Conservation (phyloP, 2,113 vertebrate species). For the Nicator chloris region DNA sequence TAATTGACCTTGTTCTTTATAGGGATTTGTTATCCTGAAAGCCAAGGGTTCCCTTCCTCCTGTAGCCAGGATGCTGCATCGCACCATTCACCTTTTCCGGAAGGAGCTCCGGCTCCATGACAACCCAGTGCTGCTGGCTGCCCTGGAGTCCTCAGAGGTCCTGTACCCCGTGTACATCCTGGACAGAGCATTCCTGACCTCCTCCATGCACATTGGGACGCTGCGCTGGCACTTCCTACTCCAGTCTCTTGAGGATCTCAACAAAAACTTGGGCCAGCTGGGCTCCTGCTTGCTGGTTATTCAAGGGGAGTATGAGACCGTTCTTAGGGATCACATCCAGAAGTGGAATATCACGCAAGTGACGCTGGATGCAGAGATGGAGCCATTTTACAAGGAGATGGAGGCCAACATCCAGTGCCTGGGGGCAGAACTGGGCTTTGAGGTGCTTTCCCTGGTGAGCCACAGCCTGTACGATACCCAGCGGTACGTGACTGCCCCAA, state of each 20-base stretch:
- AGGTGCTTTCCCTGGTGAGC: conserved; percentile 38
- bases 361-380: conserved; percentile 56
- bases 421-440: conserved; percentile 55
- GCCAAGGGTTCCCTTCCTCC: background rate
- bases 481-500: background rate
- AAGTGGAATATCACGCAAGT: conserved; percentile 62
- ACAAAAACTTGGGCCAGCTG: conserved; percentile 9
- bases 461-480: conserved; percentile 61
- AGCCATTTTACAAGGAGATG: conserved; percentile 62
- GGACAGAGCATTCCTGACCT: conserved; percentile 45
- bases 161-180: conserved; percentile 59
- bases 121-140: conserved; percentile 60
- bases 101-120: conserved; percentile 65
- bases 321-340: conserved; percentile 28
- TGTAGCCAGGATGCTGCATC: conserved; percentile 10
- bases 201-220: background rate
- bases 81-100: conserved; percentile 66
- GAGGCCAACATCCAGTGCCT: conserved; percentile 29
- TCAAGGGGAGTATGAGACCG: conserved; percentile 15
- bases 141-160: conserved; percentile 37
- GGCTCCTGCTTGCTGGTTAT: conserved; percentile 57
- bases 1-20: background rate
- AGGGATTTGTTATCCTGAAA: background rate
- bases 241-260: conserved; percentile 63
- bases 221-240: conserved; percentile 66